These are phyloP conservation scores for Tauraco hartlaubi DNA, from an alignment of 2,797 vertebrate species.

Conservation along the genomic window DNA sequence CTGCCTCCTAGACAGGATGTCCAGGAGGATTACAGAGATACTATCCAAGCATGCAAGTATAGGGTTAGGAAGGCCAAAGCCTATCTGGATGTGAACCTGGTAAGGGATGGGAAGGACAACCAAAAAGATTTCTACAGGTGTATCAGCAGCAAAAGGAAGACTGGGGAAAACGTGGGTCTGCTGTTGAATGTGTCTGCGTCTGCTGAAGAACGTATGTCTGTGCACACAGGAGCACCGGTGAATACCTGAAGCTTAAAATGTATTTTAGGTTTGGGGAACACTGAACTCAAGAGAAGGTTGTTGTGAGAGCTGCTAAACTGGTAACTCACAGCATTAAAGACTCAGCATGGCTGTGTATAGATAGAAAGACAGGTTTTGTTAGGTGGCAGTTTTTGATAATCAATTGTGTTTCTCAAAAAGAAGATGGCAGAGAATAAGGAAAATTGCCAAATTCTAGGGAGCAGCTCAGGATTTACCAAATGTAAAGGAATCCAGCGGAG, in stretches of 20 bases:
- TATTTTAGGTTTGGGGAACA: constrained; percentile 37
- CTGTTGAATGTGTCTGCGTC: background rate
- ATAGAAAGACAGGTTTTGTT: constrained; percentile 48
- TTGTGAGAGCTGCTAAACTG: constrained; percentile 56
- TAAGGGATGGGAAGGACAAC: background rate
- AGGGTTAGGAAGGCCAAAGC: background rate
- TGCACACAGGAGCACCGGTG: background rate
- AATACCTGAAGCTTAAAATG: background rate
- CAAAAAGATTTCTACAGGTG: background rate
- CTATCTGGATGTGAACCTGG: background rate
- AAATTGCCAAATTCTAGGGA: background rate
- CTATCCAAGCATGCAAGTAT: accelerated
- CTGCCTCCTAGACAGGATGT: background rate
- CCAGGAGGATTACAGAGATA: background rate
- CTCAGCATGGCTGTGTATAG: constrained; percentile 44
- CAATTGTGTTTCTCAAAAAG: constrained; percentile 51
- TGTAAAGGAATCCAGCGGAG: background rate
- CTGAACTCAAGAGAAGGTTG: constrained; percentile 43
- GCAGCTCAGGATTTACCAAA: background rate
- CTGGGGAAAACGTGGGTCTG: accelerated
- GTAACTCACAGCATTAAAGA: constrained; percentile 59
- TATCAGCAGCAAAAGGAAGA: background rate
- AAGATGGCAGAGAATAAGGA: background rate
- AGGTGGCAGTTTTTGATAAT: constrained; percentile 30
- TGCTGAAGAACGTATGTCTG: background rate